A percentile compares a stretch with the other conserved stretches of the same genome.
Evolutionary conservation across 2,113 vertebrate genomes (phyloP).

Genomic region (Diphyllodes magnificus): DNA sequence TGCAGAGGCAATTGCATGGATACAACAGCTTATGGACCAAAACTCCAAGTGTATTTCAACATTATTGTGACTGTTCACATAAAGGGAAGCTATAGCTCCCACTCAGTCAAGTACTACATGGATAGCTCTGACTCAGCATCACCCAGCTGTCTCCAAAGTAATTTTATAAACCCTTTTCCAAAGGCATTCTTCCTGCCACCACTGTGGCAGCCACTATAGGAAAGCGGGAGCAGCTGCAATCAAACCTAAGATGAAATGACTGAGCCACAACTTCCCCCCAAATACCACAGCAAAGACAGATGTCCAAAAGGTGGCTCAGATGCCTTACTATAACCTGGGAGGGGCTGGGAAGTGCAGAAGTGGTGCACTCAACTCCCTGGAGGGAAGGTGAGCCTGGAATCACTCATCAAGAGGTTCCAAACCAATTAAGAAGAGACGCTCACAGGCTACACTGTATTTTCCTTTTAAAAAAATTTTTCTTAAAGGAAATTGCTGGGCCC

Average conservation of each 20-base stretch:
- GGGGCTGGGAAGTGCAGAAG: conserved; percentile 5
- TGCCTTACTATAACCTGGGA: background rate
- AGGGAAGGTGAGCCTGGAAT: conserved; percentile 17
- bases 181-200: background rate
- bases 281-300: background rate
- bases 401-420: conserved; percentile 25
- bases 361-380: background rate
- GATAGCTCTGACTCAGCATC: background rate
- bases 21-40: background rate
- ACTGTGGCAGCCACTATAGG: fast-evolving
- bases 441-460: background rate
- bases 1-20: background rate
- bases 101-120: fast-evolving
- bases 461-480: background rate
- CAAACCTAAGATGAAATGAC: background rate
- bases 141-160: background rate
- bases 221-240: background rate
- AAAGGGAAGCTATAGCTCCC: background rate
- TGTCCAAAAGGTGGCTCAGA: background rate
- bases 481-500: background rate
- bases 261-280: background rate
- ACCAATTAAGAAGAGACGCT: conserved; percentile 5
- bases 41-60: background rate
- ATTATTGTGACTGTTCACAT: background rate
- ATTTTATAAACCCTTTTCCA: background rate